phyloP scores from a whole-genome alignment of 2,797 vertebrate species.

The Macrochelys suwanniensis region DNA sequence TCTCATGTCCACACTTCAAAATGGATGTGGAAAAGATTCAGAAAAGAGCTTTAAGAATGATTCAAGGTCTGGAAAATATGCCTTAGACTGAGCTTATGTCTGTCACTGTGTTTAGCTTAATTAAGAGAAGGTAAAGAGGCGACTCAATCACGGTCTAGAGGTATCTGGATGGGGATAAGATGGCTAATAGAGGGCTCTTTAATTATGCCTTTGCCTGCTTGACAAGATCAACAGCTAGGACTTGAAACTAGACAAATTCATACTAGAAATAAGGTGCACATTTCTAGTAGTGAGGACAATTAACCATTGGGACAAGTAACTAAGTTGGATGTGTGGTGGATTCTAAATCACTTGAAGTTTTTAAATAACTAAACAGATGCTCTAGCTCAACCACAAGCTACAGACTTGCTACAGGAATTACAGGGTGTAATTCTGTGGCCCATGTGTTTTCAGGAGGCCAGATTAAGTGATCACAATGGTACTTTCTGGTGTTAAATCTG shows the following conservation, averaged over 20 bases:
- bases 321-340: no score
- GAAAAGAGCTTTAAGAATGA: not conserved
- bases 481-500: no score
- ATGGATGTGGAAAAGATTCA: not conserved
- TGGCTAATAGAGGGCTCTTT: not conserved
- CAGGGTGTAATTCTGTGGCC: no score
- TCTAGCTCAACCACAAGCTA: no score
- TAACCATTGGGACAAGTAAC: not conserved
- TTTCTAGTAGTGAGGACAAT: not conserved
- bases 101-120: not conserved
- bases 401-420: no score
- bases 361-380: no score
- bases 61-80: not conserved
- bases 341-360: no score
- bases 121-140: not conserved
- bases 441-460: no score
- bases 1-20: not conserved
- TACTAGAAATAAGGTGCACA: not conserved
- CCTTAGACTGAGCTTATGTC: no score
- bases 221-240: not conserved
- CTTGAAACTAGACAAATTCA: not conserved
- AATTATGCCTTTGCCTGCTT: not conserved
- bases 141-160: not conserved
- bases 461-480: no score
- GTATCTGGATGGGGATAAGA: not conserved